Conservation (phyloP, 2,888 invertebrate genomes). For the Phasia obesa region DNA sequence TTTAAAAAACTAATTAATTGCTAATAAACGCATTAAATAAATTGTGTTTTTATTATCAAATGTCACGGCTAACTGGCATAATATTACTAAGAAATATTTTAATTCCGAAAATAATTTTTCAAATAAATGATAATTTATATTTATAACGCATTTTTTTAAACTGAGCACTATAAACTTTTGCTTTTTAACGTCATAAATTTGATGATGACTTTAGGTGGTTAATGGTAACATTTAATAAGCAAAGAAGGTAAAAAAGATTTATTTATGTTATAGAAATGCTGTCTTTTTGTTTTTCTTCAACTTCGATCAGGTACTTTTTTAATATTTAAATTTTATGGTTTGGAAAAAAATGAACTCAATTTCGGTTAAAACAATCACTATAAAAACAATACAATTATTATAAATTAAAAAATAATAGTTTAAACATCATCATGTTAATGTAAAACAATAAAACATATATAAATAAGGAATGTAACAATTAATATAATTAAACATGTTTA, state of each 20-base stretch:
- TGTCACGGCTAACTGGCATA: too few species aligned
- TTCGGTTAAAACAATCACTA: slow-evolving; percentile 30
- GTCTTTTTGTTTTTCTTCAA: slow-evolving; percentile 39
- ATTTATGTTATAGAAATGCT: slow-evolving; percentile 10
- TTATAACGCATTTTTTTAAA: too few species aligned
- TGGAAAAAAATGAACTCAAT: slow-evolving; percentile 62
- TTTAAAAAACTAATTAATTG: too few species aligned
- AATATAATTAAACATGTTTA: slow-evolving; percentile 32
- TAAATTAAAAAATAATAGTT: slow-evolving; percentile 25
- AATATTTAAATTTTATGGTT: slow-evolving; percentile 55
- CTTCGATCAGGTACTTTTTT: slow-evolving; percentile 65
- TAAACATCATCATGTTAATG: slow-evolving; percentile 37
- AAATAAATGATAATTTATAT: too few species aligned
- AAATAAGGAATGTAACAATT: slow-evolving; percentile 68
- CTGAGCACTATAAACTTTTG: too few species aligned
- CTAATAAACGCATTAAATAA: too few species aligned
- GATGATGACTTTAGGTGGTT: background rate
- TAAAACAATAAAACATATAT: slow-evolving; percentile 42
- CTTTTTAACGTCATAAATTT: background rate
- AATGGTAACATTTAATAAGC: background rate
- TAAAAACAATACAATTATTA: slow-evolving; percentile 17
- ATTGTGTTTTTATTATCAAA: too few species aligned
- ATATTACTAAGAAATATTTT: too few species aligned
- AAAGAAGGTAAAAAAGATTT: background rate
- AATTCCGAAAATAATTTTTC: too few species aligned